Percentiles rank a stretch among this genome's conserved stretches.
These are phyloP conservation scores for Bombus soroeensis DNA, from an alignment of 1,140 invertebrate genomes.

Conservation along the genomic window DNA sequence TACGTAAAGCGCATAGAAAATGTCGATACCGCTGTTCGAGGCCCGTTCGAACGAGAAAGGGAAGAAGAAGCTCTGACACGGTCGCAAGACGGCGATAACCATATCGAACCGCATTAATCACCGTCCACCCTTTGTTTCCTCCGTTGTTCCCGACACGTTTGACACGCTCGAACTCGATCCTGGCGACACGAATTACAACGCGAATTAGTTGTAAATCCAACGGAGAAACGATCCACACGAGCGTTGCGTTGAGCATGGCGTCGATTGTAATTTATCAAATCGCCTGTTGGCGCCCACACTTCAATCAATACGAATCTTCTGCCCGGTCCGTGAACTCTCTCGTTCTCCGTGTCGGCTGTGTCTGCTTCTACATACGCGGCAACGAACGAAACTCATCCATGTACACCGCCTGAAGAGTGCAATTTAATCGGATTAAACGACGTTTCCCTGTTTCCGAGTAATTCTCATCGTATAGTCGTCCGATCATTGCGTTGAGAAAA, in stretches of 20 bases:
- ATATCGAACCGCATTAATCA: constrained; percentile 52
- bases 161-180: constrained; percentile 1
- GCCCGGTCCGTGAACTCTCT: constrained; percentile 38
- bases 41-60: not conserved
- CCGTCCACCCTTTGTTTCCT: constrained; percentile 7
- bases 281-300: constrained; percentile 66
- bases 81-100: constrained; percentile 23
- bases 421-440: not conserved
- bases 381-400: not conserved
- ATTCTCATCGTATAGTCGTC: not conserved
- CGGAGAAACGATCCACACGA: constrained; percentile 20
- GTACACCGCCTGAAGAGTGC: not conserved
- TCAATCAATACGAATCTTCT: constrained; percentile 69
- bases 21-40: not conserved
- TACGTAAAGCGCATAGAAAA: constrained; percentile 3
- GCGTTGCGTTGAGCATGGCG: constrained; percentile 15
- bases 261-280: constrained; percentile 64
- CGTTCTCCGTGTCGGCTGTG: not conserved
- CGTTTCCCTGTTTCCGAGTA: constrained; percentile 5
- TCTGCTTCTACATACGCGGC: not conserved
- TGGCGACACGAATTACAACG: constrained; percentile 48
- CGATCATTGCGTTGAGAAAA: not conserved
- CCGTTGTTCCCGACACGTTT: constrained; percentile 3
- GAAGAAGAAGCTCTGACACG: not conserved
- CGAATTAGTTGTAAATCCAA: constrained; percentile 43